Percentiles rank a stretch among this genome's conserved stretches.
Conservation (phyloP, 2,113 vertebrate genomes). For the Lanius collurio region DNA sequence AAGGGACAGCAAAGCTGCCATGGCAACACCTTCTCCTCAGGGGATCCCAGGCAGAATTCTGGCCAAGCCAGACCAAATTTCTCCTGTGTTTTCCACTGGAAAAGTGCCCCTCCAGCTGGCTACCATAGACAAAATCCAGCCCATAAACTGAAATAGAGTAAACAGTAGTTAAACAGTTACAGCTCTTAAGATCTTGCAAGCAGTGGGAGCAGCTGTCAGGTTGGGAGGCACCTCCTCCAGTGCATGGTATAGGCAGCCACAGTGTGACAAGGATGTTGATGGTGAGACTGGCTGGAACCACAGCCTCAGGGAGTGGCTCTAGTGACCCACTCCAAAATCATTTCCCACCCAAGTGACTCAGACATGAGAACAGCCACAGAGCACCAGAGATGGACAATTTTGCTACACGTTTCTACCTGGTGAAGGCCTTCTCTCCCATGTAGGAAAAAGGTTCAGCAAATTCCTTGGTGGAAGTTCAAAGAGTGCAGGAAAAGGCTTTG, state of each 20-base stretch:
- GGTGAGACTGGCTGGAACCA: neutral
- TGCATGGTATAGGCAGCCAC: rapidly evolving
- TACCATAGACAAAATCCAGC: neutral
- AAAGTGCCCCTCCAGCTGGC: conserved; percentile 13
- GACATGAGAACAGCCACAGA: neutral
- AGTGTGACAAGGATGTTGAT: neutral
- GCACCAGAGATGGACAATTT: neutral
- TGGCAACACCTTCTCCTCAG: neutral
- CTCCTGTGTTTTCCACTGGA: neutral
- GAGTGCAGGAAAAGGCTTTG: neutral
- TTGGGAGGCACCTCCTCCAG: neutral
- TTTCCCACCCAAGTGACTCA: neutral
- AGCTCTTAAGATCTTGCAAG: neutral
- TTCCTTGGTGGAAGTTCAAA: neutral
- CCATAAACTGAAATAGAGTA: neutral
- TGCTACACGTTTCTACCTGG: neutral
- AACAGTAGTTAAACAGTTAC: conserved; percentile 29
- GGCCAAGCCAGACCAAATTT: conserved; percentile 16
- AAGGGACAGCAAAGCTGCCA: conserved; percentile 30
- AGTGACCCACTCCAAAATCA: neutral
- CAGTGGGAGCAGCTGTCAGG: neutral
- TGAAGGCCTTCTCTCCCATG: neutral
- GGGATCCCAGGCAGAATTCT: neutral
- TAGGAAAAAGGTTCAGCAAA: neutral
- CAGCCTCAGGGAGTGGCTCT: neutral